Base-by-base conservation (phyloP, 2,797 vertebrate genomes). In the Malacoctenus gilli region DNA sequence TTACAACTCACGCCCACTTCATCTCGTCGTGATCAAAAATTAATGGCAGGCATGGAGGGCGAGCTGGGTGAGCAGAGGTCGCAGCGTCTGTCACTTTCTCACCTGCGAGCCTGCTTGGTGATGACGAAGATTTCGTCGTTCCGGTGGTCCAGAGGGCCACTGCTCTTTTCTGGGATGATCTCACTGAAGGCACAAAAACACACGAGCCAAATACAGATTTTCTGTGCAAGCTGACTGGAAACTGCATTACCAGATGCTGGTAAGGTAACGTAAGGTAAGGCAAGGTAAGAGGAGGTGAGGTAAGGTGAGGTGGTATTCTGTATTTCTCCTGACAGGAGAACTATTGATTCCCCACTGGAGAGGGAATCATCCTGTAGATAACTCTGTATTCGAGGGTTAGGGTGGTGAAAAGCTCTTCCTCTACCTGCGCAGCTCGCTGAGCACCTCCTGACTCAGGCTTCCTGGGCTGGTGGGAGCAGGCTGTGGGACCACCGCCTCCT, bases 381-480 rank as follows among this genome's bases (percentile, higher is more conserved):
- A 59, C 25, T 66, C 15, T 16, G 18, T 67, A 54, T 74, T 61
- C 38, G 8, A 18, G 34, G 42, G 12, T 50, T 57, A n/a, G 50
- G 65, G 32, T 20, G 40, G 52, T 40, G 56, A 67, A 68, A 20
- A 49, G 47, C 13, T 64, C 22, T 51, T 79, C 16, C 15, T 68
- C 1, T 89, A 89, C 89, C 84, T 80, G 66, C 84, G 70, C 30
- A 73, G 42, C 50, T 51, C 79, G 1, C 78, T 13, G 14, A 89
- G 83, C 60, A 88, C 75, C 65, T 89, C 84, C 67, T 82, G 81
- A 69, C 80, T 90, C 84, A 80, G 85, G 40, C 36, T 47, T 57
- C 77, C 83, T 7, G 87, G 77, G 41, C 81, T 85, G 48, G 56
- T 23, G 6, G 88, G 84, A 59, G 69, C 51, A 2, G 80, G 82